Base-by-base conservation (phyloP, 2,113 vertebrate genomes). In the Pterocles gutturalis region DNA sequence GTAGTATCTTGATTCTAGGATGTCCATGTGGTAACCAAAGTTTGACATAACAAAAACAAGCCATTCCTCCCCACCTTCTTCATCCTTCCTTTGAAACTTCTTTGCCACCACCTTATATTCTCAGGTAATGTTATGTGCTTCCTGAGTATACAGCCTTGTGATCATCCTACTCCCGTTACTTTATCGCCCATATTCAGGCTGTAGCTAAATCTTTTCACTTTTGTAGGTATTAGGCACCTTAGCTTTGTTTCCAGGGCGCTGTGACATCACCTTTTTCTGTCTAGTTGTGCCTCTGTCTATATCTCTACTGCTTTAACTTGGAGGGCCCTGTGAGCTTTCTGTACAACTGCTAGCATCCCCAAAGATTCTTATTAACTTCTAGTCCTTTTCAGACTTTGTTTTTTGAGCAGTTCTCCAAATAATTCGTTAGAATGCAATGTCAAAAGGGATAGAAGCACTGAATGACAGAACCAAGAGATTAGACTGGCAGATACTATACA, bases 401-500 rank as follows among this genome's bases (percentile, higher is more conserved):
- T 46, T 83, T 67, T 70, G 46, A 93, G n/a, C 43, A 3, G 0
- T 79, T 84, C 22, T 81, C 17, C 18, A 67, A 87, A n/a, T 31
- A 53, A 46, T 43, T 84, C 29, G 19, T 64, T 36, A 20, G 48
- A 81, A 64, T 48, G 18, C 1, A 0, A 13, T 13, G 17, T 41
- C 73, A 19, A 13, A 41, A 70, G 58, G 22, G 16, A 24, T 60
- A 0, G 0, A 83, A 83, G 57, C 65, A 66, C 33, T 0, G 0
- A 72, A 48, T 82, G 49, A 18, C 33, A 57, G 69, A 73, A 46
- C 41, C 6, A 55, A 31, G 22, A 53, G 17, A 22, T 29, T n/a
- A 45, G 38, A 20, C 31, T 36, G 57, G 21, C 43, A 46, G 65
- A 11, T 48, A 10, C 19, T n/a, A 0, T 48, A 21, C 3, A 29